Evolutionary conservation across 1,140 invertebrate species (phyloP).

Genomic region (Pristionchus pacificus): DNA sequence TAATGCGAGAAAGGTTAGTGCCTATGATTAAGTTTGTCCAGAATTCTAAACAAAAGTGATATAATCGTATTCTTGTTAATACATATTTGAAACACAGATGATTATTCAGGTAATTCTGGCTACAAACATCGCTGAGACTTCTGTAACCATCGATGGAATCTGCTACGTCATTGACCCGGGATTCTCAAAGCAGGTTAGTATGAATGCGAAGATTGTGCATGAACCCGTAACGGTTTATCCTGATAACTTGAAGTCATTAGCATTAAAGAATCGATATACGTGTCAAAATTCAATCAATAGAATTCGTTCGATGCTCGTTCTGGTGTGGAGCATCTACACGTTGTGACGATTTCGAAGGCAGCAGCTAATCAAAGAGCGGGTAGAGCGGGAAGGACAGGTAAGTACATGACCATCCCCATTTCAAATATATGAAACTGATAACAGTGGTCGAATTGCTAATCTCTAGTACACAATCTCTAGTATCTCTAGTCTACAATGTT

Average conservation of each 20-base stretch:
- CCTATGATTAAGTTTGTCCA: no score
- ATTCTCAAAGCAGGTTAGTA: constrained; percentile 98
- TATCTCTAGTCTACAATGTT: no score
- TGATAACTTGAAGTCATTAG: no score
- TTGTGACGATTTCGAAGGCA: constrained; percentile 94
- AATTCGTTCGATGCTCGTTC: constrained; percentile 97
- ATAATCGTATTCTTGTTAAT: no score
- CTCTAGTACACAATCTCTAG: no score
- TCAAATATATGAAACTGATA: no score
- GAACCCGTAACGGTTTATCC: no score
- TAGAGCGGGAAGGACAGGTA: constrained; percentile 80
- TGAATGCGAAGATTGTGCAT: no score
- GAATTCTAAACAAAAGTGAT: not conserved
- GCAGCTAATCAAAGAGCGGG: constrained; percentile 90
- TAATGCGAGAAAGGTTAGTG: constrained; percentile 74
- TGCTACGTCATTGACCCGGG: constrained; percentile 98
- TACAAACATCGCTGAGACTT: constrained; percentile 99
- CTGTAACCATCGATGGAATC: constrained; percentile 97
- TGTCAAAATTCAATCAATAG: no score
- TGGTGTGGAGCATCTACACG: constrained; percentile 95
- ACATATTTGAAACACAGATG: constrained; percentile 14
- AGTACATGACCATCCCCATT: no score
- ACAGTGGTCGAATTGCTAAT: no score
- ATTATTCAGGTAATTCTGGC: constrained; percentile 80
- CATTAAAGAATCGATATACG: no score